These are phyloP conservation scores for Syngnathus floridae DNA, from an alignment of 2,113 vertebrate genomes.

Conservation along the genomic window DNA sequence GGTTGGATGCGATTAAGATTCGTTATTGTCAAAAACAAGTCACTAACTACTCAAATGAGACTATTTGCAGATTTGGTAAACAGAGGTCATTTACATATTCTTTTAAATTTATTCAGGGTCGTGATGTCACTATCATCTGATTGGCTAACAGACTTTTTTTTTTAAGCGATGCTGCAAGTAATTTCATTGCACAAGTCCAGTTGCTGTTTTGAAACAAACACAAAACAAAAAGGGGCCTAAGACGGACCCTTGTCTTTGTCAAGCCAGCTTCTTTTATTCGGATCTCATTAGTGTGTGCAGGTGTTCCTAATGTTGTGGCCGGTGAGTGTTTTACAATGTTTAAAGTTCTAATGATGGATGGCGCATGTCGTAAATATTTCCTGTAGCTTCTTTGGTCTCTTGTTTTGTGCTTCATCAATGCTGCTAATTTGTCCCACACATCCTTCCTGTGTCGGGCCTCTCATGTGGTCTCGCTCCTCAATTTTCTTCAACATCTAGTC, in stretches of 20 bases:
- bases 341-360: conserved; percentile 1
- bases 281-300: conserved; percentile 4
- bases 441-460: conserved; percentile 9
- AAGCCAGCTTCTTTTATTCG: background rate
- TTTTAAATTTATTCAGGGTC: no score
- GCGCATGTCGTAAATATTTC: conserved; percentile 5
- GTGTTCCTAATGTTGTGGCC: background rate
- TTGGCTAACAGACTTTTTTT: no score
- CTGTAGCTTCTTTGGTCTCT: conserved; percentile 7
- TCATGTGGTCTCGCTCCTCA: conserved; percentile 6
- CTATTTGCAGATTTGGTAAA: background rate
- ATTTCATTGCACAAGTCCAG: no score
- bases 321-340: background rate
- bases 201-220: background rate
- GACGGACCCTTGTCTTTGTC: background rate
- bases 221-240: background rate
- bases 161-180: no score
- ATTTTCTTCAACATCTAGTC: conserved; percentile 2
- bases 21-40: conserved; percentile 18
- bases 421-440: conserved; percentile 6
- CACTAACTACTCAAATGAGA: background rate
- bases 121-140: no score
- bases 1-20: conserved; percentile 2
- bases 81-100: background rate
- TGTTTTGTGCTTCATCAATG: conserved; percentile 9